Conservation (phyloP, 2,113 vertebrate genomes). For the Gallinago undulata region DNA sequence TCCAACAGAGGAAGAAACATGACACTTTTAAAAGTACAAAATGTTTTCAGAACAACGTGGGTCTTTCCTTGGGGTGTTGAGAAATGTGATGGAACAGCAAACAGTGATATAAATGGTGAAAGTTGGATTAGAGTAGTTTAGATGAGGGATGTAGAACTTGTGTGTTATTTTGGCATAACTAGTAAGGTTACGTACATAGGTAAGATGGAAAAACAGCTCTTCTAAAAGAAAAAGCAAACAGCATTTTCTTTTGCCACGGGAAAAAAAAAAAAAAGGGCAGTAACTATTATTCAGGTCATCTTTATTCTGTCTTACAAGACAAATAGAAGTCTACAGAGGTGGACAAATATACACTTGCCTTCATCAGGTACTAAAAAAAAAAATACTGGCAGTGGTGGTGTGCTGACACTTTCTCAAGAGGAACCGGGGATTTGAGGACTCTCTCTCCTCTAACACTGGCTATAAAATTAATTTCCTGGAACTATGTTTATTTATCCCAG, state of each 20-base stretch:
- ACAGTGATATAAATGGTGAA: not conserved
- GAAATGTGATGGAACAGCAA: not conserved
- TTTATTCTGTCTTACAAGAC: not conserved
- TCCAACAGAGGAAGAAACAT: not conserved
- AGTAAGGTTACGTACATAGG: not conserved
- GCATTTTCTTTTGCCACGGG: not conserved
- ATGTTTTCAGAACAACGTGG: not conserved
- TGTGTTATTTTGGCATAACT: not conserved
- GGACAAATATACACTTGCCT: not conserved
- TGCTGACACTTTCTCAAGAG: not conserved
- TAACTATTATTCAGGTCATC: not conserved
- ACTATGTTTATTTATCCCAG: not conserved
- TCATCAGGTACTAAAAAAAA: not conserved
- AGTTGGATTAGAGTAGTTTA: not conserved
- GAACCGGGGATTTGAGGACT: not conserved
- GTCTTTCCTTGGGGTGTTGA: not conserved
- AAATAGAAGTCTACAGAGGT: not conserved
- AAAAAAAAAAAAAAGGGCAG: not conserved
- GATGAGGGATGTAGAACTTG: not conserved
- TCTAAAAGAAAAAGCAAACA: not conserved
- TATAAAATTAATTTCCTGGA: not conserved
- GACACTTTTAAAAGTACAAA: not conserved
- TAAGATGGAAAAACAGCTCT: not conserved
- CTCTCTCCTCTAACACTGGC: not conserved
- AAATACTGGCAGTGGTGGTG: not conserved